Evolutionary conservation across 2,888 invertebrate genomes (phyloP), one percentile per base, ranked within the genome.

Genomic region (Hirtodrosophila duncani): DNA sequence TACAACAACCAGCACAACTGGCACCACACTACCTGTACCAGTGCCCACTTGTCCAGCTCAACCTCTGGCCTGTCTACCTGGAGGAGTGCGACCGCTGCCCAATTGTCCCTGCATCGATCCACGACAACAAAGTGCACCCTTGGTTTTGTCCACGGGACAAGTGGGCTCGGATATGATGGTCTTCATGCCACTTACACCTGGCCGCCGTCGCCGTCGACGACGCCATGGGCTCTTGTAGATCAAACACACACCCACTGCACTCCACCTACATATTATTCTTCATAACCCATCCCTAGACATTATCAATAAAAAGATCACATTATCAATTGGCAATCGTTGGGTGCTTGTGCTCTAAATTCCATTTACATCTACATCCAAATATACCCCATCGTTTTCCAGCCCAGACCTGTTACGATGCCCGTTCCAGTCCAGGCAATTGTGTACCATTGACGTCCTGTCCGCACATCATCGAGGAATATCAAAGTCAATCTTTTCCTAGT

Each of bases 401-500:
- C 29, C 74, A 83, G 58, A 64, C 51, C 31, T 92, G 91, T 72
- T 70, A 72, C 8, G 90, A 90, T 26, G 89, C 90, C 1, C 81
- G 86, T 10, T 84, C 86, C 13, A 84, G 85, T 45, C 55, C 63
- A 1, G 92, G 92, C 3, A 64, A 53, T 7, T 93, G 92, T 66
- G 77, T 88, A 2, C 87, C 87, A 31, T 87, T 92, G n/a, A 84
- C 84, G 46, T 65, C 81, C 3, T 93, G 92, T 65, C 81, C 85
- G 0, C 79, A 84, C 0, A 81, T 92, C n/a, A 49, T 90, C n/a
- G 78, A 81, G 43, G 80, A 79, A 29, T 84, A 72, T 37, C 81
- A 82, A 27, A 71, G 63, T 24, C 64, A 64, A 41, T 61, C 41
- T 26, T 70, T 58, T 0, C 82, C 56, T 34, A 75, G 63, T 67